Conservation (phyloP, 2,888 invertebrate species). For the Drosophila prostipennis region DNA sequence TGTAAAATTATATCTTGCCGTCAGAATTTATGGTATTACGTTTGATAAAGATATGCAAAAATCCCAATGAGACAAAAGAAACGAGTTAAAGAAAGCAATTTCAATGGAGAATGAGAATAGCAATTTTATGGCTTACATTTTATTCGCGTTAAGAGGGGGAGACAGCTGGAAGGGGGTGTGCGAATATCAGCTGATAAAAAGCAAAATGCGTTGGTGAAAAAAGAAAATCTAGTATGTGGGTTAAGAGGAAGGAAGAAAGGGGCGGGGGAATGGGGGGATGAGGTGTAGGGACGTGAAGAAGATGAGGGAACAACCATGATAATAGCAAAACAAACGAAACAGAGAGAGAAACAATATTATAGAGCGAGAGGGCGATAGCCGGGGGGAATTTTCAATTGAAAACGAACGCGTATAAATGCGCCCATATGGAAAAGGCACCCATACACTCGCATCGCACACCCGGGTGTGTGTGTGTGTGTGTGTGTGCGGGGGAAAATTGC, state of each 20-base stretch:
- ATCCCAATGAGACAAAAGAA: conserved; percentile 27
- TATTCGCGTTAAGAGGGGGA: conserved; percentile 29
- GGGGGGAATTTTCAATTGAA: conserved; percentile 70
- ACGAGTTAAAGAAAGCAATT: conserved; percentile 42
- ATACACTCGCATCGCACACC: conserved; percentile 22
- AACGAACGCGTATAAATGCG: conserved; percentile 76
- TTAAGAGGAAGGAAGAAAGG: conserved; percentile 12
- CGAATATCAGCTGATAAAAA: conserved; percentile 44
- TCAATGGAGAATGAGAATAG: conserved; percentile 48
- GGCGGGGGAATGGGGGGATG: neutral
- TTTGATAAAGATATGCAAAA: conserved; percentile 38
- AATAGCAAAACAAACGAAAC: conserved; percentile 66
- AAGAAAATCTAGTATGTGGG: conserved; percentile 42
- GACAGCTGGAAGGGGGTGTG: neutral
- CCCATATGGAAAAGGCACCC: conserved; percentile 74
- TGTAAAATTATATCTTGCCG: neutral
- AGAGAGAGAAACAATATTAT: conserved; percentile 18
- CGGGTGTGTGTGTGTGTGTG: too few relatives aligned
- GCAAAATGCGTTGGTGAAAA: conserved; percentile 44
- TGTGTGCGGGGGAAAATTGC: conserved; percentile 41
- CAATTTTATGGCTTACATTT: conserved; percentile 62
- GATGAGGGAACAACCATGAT: conserved; percentile 44
- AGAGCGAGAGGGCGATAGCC: conserved; percentile 16
- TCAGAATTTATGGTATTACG: conserved; percentile 1
- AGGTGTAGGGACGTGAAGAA: neutral